Base-by-base conservation (phyloP, 2,888 invertebrate species). In the Rapana venosa region DNA sequence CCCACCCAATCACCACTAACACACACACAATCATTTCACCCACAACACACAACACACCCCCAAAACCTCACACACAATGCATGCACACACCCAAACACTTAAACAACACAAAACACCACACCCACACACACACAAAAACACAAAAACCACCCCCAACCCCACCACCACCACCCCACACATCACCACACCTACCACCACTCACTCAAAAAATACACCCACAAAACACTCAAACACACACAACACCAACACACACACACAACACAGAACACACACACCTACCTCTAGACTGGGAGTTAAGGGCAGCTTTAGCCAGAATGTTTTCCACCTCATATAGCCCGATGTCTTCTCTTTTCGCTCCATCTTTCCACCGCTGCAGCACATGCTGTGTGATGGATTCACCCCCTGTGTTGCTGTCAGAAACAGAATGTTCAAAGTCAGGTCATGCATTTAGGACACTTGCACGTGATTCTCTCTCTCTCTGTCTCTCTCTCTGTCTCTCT, bases 381-480 rank as follows among this genome's bases (percentile, higher is more conserved):
- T 97, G 97, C 58, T 97, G 95, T 32, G 97, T 97, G 92, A 98
- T 98, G 91, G 97, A 96, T 90, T 96, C 96, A n/a, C 98, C 98
- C 26, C 98, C 99, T 88, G 98, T 98, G 95, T 99, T 99, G 26
- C 98, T 97, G 92, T 61, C 79, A 79, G 2, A 11, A 74, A 47
- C 47, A 47, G 47, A 47, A 47, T 47, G 47, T 8, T 47, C 4
- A 47, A 47, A 47, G 47, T 47, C 47, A 47, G 47, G 47, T 47
- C 47, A 47, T 47, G 47, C 47, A 47, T 47, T 47, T 47, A 47
- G 47, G 47, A 47, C 47, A 47, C 47, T 47, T 47, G 47, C 47
- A 47, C 61, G 17, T 61, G 17, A n/a, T n/a, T n/a, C n/a, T n/a
- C n/a, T n/a, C n/a, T 79, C 32, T 79, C 79, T 79, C 5, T 15